Percentiles rank a stretch among this genome's conserved stretches.
Evolutionary conservation across 2,888 invertebrate genomes (phyloP).

Genomic region (Drosophila cracens): DNA sequence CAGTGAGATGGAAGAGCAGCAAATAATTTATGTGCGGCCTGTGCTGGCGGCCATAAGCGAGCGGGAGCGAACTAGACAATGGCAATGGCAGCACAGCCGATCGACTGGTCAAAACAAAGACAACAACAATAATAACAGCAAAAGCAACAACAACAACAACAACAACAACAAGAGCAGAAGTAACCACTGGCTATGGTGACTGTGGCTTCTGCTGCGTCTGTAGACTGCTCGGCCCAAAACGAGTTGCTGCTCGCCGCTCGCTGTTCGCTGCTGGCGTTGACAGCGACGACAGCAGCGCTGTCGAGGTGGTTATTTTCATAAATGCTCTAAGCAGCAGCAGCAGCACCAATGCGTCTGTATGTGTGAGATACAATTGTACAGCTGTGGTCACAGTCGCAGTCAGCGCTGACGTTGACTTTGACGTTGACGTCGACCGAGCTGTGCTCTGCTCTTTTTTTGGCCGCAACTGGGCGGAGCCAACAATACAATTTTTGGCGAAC

Average conservation of each 20-base stretch:
- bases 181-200: constrained; percentile 51
- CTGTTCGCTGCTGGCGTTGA: constrained; percentile 19
- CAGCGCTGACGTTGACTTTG: constrained; percentile 20
- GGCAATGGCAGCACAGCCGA: constrained; percentile 53
- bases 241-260: constrained; percentile 48
- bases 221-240: constrained; percentile 63
- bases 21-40: constrained; percentile 67
- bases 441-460: constrained; percentile 53
- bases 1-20: constrained; percentile 38
- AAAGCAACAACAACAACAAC: constrained; percentile 16
- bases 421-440: constrained; percentile 1
- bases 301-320: constrained; percentile 66
- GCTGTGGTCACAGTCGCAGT: constrained; percentile 10
- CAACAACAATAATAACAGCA: constrained; percentile 44
- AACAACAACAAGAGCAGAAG: constrained; percentile 26
- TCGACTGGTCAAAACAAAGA: constrained; percentile 75
- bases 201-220: constrained; percentile 40
- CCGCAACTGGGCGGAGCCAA: constrained; percentile 79
- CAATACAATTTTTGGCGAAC: constrained; percentile 66
- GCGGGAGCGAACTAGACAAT: constrained; percentile 45
- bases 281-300: constrained; percentile 44
- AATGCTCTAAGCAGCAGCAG: constrained; percentile 57
- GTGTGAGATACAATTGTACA: constrained; percentile 36
- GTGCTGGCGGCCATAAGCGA: constrained; percentile 62
- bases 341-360: constrained; percentile 18